Evolutionary conservation across 2,888 invertebrate genomes (phyloP).

Genomic region (Autographa gamma): DNA sequence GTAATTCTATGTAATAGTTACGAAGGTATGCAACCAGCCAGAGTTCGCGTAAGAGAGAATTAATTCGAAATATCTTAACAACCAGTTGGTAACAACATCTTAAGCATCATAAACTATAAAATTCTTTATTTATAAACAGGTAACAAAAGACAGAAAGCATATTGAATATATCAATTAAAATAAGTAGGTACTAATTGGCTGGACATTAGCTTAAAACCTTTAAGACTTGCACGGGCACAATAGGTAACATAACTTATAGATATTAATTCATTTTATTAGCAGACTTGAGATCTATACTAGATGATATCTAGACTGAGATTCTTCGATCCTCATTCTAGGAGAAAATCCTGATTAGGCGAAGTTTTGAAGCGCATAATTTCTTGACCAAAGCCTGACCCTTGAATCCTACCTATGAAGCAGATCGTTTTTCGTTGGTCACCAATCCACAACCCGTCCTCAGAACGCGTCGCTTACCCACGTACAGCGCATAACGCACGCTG

Average conservation of each 20-base stretch:
- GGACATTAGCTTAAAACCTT: neutral
- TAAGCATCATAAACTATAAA: neutral
- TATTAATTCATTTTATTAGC: neutral
- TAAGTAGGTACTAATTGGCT: neutral
- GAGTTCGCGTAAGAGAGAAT: neutral
- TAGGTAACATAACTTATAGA: neutral
- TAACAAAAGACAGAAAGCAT: neutral
- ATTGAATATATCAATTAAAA: neutral
- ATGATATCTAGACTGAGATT: no score
- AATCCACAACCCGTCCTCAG: constrained; percentile 23
- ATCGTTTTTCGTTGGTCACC: neutral
- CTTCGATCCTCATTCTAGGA: no score
- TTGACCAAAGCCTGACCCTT: no score
- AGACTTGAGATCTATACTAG: no score
- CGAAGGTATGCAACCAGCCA: neutral
- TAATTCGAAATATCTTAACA: neutral
- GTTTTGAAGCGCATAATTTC: no score
- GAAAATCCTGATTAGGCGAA: neutral
- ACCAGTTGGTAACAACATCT: neutral
- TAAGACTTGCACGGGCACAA: neutral
- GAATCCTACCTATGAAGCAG: neutral
- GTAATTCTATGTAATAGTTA: constrained; percentile 5
- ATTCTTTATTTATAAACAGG: neutral
- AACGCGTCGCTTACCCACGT: constrained; percentile 45
- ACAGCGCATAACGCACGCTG: constrained; percentile 67